phyloP scores from a whole-genome alignment of 2,113 vertebrate genomes.

The Eulemur rufifrons region DNA sequence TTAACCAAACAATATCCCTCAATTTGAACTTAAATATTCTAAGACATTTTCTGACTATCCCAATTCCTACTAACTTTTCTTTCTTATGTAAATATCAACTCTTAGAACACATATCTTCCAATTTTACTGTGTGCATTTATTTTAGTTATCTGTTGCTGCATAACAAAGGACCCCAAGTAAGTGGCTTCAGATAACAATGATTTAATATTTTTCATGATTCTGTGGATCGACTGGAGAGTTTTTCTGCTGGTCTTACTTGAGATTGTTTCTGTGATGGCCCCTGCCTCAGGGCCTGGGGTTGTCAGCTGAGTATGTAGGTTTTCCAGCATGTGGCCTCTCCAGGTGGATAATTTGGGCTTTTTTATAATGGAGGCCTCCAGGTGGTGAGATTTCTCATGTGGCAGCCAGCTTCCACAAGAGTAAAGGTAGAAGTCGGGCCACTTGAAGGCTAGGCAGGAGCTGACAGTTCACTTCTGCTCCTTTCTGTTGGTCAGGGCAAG shows the following conservation, averaged over 20 bases:
- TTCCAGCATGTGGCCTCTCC: neutral
- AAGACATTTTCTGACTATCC: neutral
- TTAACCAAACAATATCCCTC: neutral
- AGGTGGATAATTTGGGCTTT: neutral
- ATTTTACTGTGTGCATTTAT: neutral
- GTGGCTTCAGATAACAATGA: neutral
- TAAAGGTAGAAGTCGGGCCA: neutral
- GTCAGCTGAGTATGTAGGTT: neutral
- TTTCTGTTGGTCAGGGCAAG: neutral
- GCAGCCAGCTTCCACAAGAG: neutral
- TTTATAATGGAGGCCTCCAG: neutral
- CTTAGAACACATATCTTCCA: neutral
- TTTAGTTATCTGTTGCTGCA: neutral
- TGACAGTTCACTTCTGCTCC: neutral
- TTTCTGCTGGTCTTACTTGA: neutral
- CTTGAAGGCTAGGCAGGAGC: neutral
- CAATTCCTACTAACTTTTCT: neutral
- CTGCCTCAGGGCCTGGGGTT: neutral
- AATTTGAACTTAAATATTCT: neutral
- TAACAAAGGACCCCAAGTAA: neutral
- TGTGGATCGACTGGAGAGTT: neutral
- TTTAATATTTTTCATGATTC: neutral
- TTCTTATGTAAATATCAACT: neutral
- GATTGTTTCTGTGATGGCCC: neutral
- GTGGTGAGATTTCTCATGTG: neutral